Evolutionary conservation across 2,797 vertebrate species (phyloP).

Genomic region (Sebastes kiyomatsui): DNA sequence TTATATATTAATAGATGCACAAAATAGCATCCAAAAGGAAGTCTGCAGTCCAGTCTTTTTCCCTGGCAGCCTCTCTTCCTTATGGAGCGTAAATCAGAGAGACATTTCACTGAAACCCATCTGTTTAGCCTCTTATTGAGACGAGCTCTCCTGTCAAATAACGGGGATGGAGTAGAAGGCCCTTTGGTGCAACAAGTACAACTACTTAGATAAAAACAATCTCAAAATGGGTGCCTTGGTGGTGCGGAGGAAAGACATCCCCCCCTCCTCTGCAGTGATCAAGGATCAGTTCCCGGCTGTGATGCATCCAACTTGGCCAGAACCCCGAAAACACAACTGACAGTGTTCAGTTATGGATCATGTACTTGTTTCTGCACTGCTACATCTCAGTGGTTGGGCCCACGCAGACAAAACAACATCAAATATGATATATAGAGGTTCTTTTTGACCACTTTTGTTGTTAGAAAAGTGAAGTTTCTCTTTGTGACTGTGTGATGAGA

Average conservation of each 20-base stretch:
- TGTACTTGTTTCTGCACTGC: background rate
- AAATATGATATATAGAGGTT: background rate
- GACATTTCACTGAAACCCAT: slow-evolving; percentile 16
- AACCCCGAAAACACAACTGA: background rate
- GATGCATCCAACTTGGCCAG: slow-evolving; percentile 3
- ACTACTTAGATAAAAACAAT: slow-evolving; percentile 9
- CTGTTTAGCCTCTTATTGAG: slow-evolving; percentile 13
- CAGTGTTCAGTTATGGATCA: slow-evolving; percentile 8
- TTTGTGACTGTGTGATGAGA: background rate
- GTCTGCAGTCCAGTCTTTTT: background rate
- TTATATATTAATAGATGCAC: background rate
- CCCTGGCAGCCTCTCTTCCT: background rate
- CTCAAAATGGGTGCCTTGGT: slow-evolving; percentile 1
- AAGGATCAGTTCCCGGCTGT: background rate
- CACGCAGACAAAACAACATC: background rate
- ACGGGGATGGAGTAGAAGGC: slow-evolving; percentile 2
- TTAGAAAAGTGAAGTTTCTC: background rate
- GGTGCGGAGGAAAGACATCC: background rate
- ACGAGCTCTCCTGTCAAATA: slow-evolving; percentile 28
- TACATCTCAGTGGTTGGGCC: background rate
- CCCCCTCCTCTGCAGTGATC: background rate
- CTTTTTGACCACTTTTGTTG: background rate
- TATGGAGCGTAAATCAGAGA: slow-evolving; percentile 31
- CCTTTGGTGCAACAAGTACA: background rate
- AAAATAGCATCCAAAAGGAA: background rate